Evolutionary conservation across 2,888 invertebrate species (phyloP).

Genomic region (Helicoverpa assulta): DNA sequence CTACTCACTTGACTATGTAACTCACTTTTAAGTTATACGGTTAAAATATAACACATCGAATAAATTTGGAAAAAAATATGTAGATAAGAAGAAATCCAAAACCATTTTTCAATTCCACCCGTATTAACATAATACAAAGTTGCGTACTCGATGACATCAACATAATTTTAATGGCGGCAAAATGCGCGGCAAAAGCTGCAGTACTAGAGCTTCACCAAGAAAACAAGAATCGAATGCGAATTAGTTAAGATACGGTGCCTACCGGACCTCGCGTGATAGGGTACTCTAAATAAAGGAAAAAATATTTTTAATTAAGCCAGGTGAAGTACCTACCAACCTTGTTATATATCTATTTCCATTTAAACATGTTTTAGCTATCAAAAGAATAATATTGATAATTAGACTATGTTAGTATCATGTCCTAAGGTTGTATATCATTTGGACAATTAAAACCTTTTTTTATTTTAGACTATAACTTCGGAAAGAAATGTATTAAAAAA

Average conservation of each 20-base stretch:
- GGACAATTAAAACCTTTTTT: slow-evolving; percentile 23
- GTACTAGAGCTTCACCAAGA: slow-evolving; percentile 12
- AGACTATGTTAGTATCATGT: slow-evolving; percentile 43
- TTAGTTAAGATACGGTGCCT: slow-evolving; percentile 46
- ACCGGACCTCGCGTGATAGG: slow-evolving; percentile 70
- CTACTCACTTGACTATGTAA: too few relatives aligned
- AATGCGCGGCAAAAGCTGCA: slow-evolving; percentile 29
- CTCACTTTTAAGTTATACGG: too few relatives aligned
- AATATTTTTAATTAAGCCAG: slow-evolving; percentile 53
- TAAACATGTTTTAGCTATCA: slow-evolving; percentile 40
- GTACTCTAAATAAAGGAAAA: slow-evolving; percentile 57
- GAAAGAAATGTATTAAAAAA: slow-evolving; percentile 10
- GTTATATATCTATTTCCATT: slow-evolving; percentile 41
- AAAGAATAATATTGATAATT: slow-evolving; percentile 48
- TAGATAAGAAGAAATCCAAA: background rate
- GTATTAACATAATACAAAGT: background rate
- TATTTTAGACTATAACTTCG: slow-evolving; percentile 2
- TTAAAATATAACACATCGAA: too few relatives aligned
- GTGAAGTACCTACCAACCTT: slow-evolving; percentile 36
- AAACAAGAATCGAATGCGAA: slow-evolving; percentile 29
- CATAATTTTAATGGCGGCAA: slow-evolving; percentile 37
- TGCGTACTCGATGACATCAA: slow-evolving; percentile 31
- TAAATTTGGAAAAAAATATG: too few relatives aligned
- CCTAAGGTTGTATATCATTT: slow-evolving; percentile 38
- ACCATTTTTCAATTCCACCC: background rate